Evolutionary conservation across 2,113 vertebrate species (phyloP).

Genomic region (Gila orcuttii): DNA sequence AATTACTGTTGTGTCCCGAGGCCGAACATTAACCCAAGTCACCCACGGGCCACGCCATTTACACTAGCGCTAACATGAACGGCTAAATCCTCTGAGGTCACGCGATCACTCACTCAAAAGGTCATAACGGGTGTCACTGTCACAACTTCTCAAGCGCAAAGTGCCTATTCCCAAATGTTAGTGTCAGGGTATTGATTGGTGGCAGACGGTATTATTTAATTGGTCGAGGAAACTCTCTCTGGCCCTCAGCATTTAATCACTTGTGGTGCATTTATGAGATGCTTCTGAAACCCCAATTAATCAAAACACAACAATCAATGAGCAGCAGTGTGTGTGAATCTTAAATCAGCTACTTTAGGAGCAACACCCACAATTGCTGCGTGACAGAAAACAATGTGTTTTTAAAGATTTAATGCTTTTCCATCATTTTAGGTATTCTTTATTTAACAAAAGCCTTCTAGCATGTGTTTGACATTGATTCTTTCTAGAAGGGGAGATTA

Average conservation of each 20-base stretch:
- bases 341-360: not conserved
- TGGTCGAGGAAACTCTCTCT: not conserved
- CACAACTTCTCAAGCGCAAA: constrained; percentile 1
- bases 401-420: not conserved
- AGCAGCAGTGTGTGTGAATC: not conserved
- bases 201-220: constrained; percentile 13
- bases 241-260: constrained; percentile 21
- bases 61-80: not conserved
- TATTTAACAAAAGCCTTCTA: not conserved
- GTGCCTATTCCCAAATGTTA: constrained; percentile 12
- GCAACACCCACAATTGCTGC: not conserved
- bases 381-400: not conserved
- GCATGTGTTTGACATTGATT: not conserved
- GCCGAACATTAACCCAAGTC: constrained; percentile 32
- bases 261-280: not conserved
- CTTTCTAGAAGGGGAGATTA: not conserved
- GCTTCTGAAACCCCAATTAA: constrained; percentile 16
- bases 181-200: constrained; percentile 20
- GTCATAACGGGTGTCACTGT: constrained; percentile 12
- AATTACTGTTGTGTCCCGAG: constrained; percentile 32
- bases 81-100: constrained; percentile 15
- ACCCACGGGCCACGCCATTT: not conserved
- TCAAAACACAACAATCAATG: constrained; percentile 32
- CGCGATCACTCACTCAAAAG: constrained; percentile 11
- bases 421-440: not conserved